Evolutionary conservation across 2,888 invertebrate species (phyloP), one percentile per base, ranked within the genome.

Genomic region (Eristalis pertinax): DNA sequence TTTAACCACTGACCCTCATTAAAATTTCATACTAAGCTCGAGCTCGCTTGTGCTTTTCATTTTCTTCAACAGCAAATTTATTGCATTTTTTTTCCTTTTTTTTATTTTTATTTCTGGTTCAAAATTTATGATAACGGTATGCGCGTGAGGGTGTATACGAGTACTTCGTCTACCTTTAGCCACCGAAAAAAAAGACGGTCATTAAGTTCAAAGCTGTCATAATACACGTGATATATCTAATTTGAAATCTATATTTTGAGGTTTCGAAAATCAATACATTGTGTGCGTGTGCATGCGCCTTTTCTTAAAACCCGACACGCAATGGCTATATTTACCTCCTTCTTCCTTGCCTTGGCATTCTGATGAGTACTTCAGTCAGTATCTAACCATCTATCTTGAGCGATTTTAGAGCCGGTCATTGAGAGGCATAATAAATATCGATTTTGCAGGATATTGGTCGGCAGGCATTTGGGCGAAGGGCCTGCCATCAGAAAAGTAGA

Each of bases 1-100:
- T 79, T 85, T 85, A 85, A 83, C 82, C 74, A 83, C 82, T 87
- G 83, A 87, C 87, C 83, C 87, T 87, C 73, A 84, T 87, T 83
- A 87, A 87, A 83, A 79, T 87, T 87, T 83, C 56, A 83, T 83
- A 83, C 75, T 73, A 82, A 81, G 74, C 74, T 67, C 15, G 70
- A 81, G 67, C 74, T 67, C 19, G 75, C 26, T 24, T 15, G 65
- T 65, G 63, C 43, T 60, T 56, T 62, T 82, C 29, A 43, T 65
- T 62, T 75, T 43, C 26, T 73, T 56, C 11, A 10, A 11, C 50
- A 22, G 41, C 11, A 81, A 82, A 77, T 76, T 64, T 79, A 87
- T 83, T 87, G 79, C 79, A 83, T 73, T 80, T 64, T 68, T 62
- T 50, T 50, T 19, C 19, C 8, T 19, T 4, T 8, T 50, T 50